Conservation (phyloP, 2,797 vertebrate species). For the Xiphophorus birchmanni region DNA sequence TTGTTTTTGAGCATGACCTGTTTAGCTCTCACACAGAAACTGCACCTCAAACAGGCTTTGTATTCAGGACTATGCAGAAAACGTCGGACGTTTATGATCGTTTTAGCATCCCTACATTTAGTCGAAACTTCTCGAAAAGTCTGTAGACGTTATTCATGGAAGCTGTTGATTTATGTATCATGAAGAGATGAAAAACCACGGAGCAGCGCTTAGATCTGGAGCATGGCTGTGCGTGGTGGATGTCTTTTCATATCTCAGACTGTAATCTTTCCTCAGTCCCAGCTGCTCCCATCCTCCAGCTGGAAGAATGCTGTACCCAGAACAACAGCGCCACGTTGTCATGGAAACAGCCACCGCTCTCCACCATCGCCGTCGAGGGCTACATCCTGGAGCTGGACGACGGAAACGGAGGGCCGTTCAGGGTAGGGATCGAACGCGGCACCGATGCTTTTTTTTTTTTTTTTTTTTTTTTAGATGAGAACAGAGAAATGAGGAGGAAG, state of each 20-base stretch:
- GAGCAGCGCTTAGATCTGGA: not conserved
- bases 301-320: constrained; percentile 97
- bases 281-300: constrained; percentile 93
- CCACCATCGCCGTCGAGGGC: constrained; percentile 93
- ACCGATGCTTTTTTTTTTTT: no score
- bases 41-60: not conserved
- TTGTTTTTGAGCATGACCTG: not conserved
- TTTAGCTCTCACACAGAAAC: constrained; percentile 4
- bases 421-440: constrained; percentile 77
- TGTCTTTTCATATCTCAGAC: constrained; percentile 19
- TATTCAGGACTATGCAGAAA: not conserved
- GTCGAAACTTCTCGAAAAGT: not conserved
- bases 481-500: not conserved
- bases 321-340: constrained; percentile 98
- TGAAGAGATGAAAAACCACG: not conserved
- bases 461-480: not conserved
- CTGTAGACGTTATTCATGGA: constrained; percentile 10
- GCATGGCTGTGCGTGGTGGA: not conserved
- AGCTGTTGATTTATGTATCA: not conserved
- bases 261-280: constrained; percentile 86
- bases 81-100: not conserved
- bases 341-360: constrained; percentile 98
- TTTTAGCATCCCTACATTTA: not conserved
- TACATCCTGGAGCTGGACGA: constrained; percentile 98
- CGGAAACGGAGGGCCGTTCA: constrained; percentile 93